A percentile compares a stretch with the other conserved stretches of the same genome.
These are phyloP conservation scores for Hydrocynus forskahlii DNA, from an alignment of 2,797 vertebrate genomes.

Conservation along the genomic window DNA sequence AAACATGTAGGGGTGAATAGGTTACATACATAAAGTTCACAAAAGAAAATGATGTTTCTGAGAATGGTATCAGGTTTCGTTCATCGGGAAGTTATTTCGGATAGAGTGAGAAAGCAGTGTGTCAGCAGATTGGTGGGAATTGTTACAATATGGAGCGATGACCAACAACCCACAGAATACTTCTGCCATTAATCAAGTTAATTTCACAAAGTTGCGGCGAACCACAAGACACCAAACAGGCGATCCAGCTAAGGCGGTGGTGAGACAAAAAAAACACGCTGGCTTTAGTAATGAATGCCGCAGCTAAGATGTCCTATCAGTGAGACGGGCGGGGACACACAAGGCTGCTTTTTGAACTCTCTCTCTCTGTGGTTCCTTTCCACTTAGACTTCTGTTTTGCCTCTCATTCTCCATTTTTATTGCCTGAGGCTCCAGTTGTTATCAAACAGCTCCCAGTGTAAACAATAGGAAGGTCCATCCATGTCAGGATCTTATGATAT, in stretches of 20 bases:
- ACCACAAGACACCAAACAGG: conserved; percentile 57
- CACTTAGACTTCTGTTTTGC: conserved; percentile 34
- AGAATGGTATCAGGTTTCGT: conserved; percentile 6
- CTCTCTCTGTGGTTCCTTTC: conserved; percentile 40
- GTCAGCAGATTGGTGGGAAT: conserved; percentile 42
- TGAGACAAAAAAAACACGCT: conserved; percentile 30
- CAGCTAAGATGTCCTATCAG: conserved; percentile 39
- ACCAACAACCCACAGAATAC: conserved; percentile 41
- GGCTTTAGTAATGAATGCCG: conserved; percentile 50
- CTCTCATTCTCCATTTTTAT: conserved; percentile 19
- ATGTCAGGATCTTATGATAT: conserved; percentile 18
- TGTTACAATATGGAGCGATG: conserved; percentile 32
- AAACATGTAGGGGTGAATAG: not conserved
- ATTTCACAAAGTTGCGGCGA: conserved; percentile 54
- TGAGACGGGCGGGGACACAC: conserved; percentile 28
- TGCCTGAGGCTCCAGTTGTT: conserved; percentile 2
- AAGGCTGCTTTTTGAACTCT: conserved; percentile 21
- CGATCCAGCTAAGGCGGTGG: conserved; percentile 37
- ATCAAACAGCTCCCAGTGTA: conserved; percentile 10
- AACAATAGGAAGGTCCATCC: conserved; percentile 10
- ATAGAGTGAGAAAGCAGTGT: conserved; percentile 7
- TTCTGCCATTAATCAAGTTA: conserved; percentile 53
- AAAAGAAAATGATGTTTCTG: not conserved
- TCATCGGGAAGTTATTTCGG: conserved; percentile 13
- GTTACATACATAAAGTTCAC: not conserved